Evolutionary conservation across 2,888 invertebrate genomes (phyloP), one percentile per base, ranked within the genome.

Genomic region (Amphipyra berbera): DNA sequence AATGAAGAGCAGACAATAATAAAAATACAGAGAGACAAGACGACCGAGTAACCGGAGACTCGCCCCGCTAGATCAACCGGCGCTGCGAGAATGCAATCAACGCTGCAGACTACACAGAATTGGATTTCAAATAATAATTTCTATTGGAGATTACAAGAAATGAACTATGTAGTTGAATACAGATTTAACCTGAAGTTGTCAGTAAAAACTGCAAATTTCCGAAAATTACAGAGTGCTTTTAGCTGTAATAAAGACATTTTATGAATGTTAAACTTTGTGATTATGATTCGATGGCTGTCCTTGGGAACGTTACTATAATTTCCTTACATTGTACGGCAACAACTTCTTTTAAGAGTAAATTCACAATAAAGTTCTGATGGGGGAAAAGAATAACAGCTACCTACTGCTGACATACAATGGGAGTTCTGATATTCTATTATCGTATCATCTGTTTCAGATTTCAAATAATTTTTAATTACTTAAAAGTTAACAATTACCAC

Each of bases 121-220:
- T 82, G 77, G 65, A 82, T 86, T 84, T 73, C 67, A 70, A 73
- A 73, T 67, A 72, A 78, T 79, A 75, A 79, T 72, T 63, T 67
- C 64, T 65, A 71, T 71, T 58, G 71, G 41, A 67, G 60, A 68
- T 69, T 60, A 57, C 55, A 52, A 48, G 61, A 75, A 54, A 60
- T 45, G 58, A 71, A 67, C 68, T 57, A n/a, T n/a, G n/a, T n/a
- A 60, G 50, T 49, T 50, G 56, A 47, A 59, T 60, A 56, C 49
- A 68, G 65, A 68, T 69, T 61, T 61, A 64, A 57, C 56, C 55
- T 52, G 46, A 40, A 55, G 47, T 55, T 37, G 56, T 60, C 58
- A 55, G 64, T 73, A 57, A 68, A 68, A 76, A 59, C 65, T 58
- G 49, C 61, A 68, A 74, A 74, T 68, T 70, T 64, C 58, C 40